Evolutionary conservation across 2,797 vertebrate species (phyloP), one percentile per base, ranked within the genome.

Genomic region (Gymnothorax reevesii): DNA sequence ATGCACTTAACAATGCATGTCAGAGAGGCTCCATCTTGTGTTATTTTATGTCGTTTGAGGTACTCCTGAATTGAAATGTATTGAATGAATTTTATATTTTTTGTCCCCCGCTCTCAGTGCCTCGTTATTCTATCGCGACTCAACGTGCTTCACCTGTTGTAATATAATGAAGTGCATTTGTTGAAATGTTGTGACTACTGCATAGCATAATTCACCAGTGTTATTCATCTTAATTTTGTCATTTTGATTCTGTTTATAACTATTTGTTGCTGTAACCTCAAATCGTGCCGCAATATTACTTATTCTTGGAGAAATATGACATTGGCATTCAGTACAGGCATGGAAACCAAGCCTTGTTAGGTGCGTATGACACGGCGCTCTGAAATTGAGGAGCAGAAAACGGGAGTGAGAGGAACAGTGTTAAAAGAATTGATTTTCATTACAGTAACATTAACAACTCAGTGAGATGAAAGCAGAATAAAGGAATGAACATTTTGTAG

Each of bases 401-500:
- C n/a, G 77, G 77, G 17, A 2, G 33, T 3, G 27, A 25, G 75
- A 22, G 71, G 66, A 64, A 5, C 22, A 83, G 33, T 66, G 10
- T 33, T 83, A 42, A 66, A 64, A 25, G 49, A 27, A 69, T 82
- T 57, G 12, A n/a, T 82, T 86, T 83, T 62, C 79, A 73, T 13
- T 33, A 15, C 66, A 71, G 57, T 83, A 54, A 12, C 20, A 49
- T 49, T 52, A 52, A 22, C 77, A 54, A 52, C 77, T 55, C 49
- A 7, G 17, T n/a, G 49, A 9, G n/a, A 66, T 71, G 62, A 20
- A 69, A 55, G 22, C 25, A 2, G 15, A 22, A 49, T 69, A 80
- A 62, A 20, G 77, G 73, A 64, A 62, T 49, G 42, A 86, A 15
- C 75, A 66, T n/a, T 82, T 69, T 83, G 62, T 71, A 83, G n/a